Conservation (phyloP, 2,797 vertebrate species). For the Masticophis lateralis region DNA sequence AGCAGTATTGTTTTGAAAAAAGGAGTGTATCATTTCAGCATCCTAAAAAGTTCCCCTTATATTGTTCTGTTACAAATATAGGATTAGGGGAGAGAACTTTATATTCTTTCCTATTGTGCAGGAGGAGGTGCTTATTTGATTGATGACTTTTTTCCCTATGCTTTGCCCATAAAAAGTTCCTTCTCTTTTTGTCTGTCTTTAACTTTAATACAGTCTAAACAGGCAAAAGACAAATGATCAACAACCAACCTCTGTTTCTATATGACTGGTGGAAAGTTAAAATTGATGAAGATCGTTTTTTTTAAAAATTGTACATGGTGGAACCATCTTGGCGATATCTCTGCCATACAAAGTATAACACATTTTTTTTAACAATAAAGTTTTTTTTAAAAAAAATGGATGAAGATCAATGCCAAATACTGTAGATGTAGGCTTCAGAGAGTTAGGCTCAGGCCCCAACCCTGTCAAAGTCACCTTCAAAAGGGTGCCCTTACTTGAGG, state of each 20-base stretch:
- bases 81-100: neutral
- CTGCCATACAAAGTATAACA: no score
- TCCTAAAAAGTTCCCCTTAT: neutral
- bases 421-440: neutral
- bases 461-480: neutral
- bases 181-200: neutral
- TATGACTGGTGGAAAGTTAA: neutral
- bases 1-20: neutral
- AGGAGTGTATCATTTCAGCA: neutral
- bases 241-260: neutral
- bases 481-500: neutral
- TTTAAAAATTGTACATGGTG: no score
- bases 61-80: neutral
- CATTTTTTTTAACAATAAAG: no score
- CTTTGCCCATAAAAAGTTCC: neutral
- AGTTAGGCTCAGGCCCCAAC: neutral
- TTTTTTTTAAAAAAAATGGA: neutral
- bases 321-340: no score
- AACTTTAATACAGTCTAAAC: neutral
- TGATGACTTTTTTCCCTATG: neutral
- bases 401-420: neutral
- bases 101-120: neutral
- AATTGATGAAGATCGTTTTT: neutral
- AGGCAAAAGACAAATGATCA: neutral
- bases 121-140: neutral